Conservation (phyloP, 1,140 invertebrate species). For the Calephelis nemesis region DNA sequence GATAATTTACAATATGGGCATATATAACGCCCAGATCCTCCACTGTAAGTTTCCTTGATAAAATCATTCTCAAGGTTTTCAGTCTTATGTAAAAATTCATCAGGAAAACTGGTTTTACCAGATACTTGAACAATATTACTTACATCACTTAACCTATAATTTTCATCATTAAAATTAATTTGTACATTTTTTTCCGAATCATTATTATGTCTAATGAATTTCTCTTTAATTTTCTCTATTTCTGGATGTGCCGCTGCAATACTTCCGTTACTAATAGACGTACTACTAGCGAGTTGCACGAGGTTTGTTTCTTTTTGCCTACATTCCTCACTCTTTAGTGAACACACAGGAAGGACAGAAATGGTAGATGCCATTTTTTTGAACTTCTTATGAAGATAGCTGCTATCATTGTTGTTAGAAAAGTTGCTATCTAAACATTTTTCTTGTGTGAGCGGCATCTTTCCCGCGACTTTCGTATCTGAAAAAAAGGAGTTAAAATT, state of each 20-base stretch:
- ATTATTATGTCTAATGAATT: slow-evolving; percentile 44
- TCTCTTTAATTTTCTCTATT: slow-evolving; percentile 72
- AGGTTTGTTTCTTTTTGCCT: slow-evolving; percentile 57
- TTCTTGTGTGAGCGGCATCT: slow-evolving; percentile 74
- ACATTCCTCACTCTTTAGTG: slow-evolving; percentile 57
- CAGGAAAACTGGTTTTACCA: slow-evolving; percentile 74
- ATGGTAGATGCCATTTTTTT: slow-evolving; percentile 89
- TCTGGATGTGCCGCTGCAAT: slow-evolving; percentile 70
- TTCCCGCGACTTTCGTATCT: slow-evolving; percentile 67
- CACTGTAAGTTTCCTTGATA: slow-evolving; percentile 73
- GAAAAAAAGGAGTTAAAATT: slow-evolving; percentile 40
- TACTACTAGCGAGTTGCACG: slow-evolving; percentile 48
- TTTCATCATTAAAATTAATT: slow-evolving; percentile 77
- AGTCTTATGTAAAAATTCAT: slow-evolving; percentile 77
- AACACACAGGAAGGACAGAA: slow-evolving; percentile 60
- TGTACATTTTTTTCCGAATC: slow-evolving; percentile 75
- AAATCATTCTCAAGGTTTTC: slow-evolving; percentile 75
- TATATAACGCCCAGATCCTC: slow-evolving; percentile 82
- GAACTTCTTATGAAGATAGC: slow-evolving; percentile 94
- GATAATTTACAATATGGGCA: slow-evolving; percentile 93
- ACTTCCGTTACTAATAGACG: slow-evolving; percentile 68
- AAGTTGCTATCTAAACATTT: slow-evolving; percentile 70
- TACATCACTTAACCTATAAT: slow-evolving; percentile 73
- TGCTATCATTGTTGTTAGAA: slow-evolving; percentile 84
- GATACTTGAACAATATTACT: slow-evolving; percentile 72